Evolutionary conservation across 1,140 invertebrate genomes (phyloP).

Genomic region (Colletes gigas): DNA sequence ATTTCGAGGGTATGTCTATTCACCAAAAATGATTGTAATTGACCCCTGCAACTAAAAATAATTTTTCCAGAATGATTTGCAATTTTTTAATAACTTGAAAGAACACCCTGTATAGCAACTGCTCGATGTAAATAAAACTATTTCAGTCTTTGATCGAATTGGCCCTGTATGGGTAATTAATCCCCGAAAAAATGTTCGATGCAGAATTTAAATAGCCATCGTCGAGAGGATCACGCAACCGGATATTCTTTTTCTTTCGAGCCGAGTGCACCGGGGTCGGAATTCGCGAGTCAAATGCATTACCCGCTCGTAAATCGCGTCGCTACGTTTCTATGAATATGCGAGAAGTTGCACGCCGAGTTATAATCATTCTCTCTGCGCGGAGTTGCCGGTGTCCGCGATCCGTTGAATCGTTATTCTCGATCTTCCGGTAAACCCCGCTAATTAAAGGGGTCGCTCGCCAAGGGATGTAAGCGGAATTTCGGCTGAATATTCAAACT

Average conservation of each 20-base stretch:
- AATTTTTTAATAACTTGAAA: no score
- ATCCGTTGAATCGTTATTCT: conserved; percentile 47
- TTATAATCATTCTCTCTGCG: conserved; percentile 30
- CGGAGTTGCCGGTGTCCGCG: conserved; percentile 3
- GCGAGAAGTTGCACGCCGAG: conserved; percentile 36
- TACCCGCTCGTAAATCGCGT: conserved; percentile 44
- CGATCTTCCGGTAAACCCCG: conserved; percentile 29
- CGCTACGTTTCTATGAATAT: conserved; percentile 46
- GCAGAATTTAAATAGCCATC: background rate
- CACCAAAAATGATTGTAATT: no score
- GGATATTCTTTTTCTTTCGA: conserved; percentile 10
- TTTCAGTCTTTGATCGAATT: no score
- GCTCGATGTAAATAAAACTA: no score
- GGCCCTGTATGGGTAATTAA: background rate
- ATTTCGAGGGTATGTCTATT: no score
- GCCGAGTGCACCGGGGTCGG: background rate
- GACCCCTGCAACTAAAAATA: no score
- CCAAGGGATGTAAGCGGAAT: conserved; percentile 6
- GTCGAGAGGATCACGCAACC: background rate
- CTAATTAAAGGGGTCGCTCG: conserved; percentile 37
- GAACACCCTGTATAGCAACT: no score
- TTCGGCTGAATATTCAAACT: conserved; percentile 39
- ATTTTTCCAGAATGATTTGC: no score
- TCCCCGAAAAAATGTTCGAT: no score
- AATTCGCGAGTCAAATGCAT: conserved; percentile 37